Evolutionary conservation across 2,888 invertebrate genomes (phyloP), one percentile per base, ranked within the genome.

Genomic region (Alloplasta piceator): DNA sequence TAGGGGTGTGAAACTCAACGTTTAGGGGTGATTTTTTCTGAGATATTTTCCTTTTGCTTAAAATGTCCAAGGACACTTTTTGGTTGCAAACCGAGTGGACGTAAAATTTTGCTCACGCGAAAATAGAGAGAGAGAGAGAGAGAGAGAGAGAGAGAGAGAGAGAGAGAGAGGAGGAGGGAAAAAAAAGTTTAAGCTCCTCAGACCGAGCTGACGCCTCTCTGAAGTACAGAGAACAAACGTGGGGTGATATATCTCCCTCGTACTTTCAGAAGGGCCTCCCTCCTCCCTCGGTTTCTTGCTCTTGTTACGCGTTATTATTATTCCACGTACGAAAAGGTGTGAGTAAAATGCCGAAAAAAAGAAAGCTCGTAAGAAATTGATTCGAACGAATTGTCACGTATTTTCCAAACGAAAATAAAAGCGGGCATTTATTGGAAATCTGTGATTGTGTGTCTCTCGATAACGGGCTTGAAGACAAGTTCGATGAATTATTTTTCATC

Each of bases 341-440:
- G 10, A 12, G 4, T 12, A 26, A 6, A 36, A 43, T 43, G 26
- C 9, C 55, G 55, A 68, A 56, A 56, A 36, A 26, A 68, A 55
- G 46, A 68, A 56, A 36, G 36, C 56, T 43, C 56, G 1, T 1
- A 10, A 12, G 26, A 46, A 43, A 46, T 68, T 68, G 68, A 68
- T 68, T 56, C 55, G 68, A 46, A 56, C 43, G 43, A 68, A 68
- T 56, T 55, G 43, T 36, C 68, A 56, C 55, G 56, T 56, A 68
- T 68, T 56, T 68, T 55, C 43, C 16, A 39, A n/a, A 14, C 14
- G 10, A 39, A 58, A 38, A 56, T 6, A 43, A 16, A 46, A 64
- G n/a, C 9, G 14, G 4, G 9, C n/a, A 5, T 10, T 10, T 48
- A n/a, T 48, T 10, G 5, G n/a, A 48, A 48, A n/a, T 48, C 4